These are phyloP conservation scores for Scophthalmus maximus DNA, from an alignment of 2,113 vertebrate species.

Conservation along the genomic window DNA sequence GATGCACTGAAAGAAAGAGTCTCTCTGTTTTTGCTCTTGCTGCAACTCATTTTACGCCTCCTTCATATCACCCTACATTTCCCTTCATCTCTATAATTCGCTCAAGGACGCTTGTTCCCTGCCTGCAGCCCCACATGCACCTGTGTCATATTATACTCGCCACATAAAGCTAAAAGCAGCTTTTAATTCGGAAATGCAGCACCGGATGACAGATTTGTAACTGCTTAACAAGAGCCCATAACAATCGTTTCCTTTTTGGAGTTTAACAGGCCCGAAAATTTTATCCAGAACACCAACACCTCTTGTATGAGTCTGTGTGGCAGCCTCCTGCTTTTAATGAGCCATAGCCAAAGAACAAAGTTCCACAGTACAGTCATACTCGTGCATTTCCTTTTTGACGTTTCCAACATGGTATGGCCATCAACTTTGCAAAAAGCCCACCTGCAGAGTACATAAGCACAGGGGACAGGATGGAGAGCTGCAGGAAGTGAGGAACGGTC, in stretches of 20 bases:
- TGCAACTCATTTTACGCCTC: conserved; percentile 22
- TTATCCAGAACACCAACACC: conserved; percentile 34
- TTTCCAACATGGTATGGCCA: conserved; percentile 21
- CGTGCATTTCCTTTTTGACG: background rate
- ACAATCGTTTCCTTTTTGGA: conserved; percentile 36
- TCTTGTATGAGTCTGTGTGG: conserved; percentile 6
- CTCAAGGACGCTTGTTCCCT: conserved; percentile 11
- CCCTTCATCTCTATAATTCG: conserved; percentile 20
- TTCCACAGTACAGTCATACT: conserved; percentile 3
- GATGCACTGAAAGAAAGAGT: conserved; percentile 38
- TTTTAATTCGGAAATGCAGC: conserved; percentile 40
- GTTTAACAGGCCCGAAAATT: conserved; percentile 35
- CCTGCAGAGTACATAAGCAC: conserved; percentile 1
- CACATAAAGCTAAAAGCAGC: conserved; percentile 43
- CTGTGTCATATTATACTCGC: conserved; percentile 25
- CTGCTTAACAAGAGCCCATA: conserved; percentile 31
- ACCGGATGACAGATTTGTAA: conserved; percentile 61
- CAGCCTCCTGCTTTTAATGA: conserved; percentile 19
- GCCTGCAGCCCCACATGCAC: conserved; percentile 1
- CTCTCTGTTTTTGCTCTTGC: conserved; percentile 25
- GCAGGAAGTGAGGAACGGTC: background rate
- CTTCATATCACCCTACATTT: conserved; percentile 22
- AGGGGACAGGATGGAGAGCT: conserved; percentile 8
- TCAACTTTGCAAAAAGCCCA: background rate
- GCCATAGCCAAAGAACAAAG: conserved; percentile 2